Evolutionary conservation across 2,888 invertebrate genomes (phyloP), one percentile per base, ranked within the genome.

Genomic region (Andrena fulva): DNA sequence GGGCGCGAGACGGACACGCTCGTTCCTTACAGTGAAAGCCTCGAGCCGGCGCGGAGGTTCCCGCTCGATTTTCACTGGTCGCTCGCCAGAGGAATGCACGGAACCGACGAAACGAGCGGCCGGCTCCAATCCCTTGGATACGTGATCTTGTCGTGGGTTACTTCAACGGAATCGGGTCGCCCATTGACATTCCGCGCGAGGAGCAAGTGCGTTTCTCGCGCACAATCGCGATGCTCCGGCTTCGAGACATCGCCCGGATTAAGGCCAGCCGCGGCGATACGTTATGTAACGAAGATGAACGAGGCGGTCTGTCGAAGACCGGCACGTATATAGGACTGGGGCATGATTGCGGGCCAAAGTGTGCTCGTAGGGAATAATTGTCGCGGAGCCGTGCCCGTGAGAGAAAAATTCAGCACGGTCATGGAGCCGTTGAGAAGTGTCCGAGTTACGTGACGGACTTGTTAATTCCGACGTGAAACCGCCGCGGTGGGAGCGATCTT

Each of bases 281-380:
- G 72, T 87, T 87, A 85, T 80, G 76, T 88, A 87, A 87, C 78
- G 76, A 75, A 84, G 82, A 82, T 52, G 80, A 81, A 77, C 75
- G 82, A 77, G 67, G 59, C 71, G 60, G 33, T 42, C 29, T 54
- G 12, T 50, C 50, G 42, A 29, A 33, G 33, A 64, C 27, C 5
- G 80, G 56, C 54, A 72, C 72, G 69, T 66, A 63, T 56, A 67
- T 27, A 54, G 54, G 54, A n/a, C 56, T 56, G 48, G 48, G 59
- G 50, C 20, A 59, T 31, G 72, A 72, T 12, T 50, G 27, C 42
- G 20, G 74, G 24, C 54, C 54, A 62, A 85, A 68, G 64, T 67
- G 63, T 79, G 52, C 20, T 63, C 29, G 54, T 27, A 56, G 59
- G 33, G 42, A 80, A 70, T 75, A 73, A 73, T 86, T 81, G 72